Percentiles rank a stretch among this genome's conserved stretches.
These are phyloP conservation scores for Agriopis marginaria DNA, from an alignment of 2,888 invertebrate species.

Conservation along the genomic window DNA sequence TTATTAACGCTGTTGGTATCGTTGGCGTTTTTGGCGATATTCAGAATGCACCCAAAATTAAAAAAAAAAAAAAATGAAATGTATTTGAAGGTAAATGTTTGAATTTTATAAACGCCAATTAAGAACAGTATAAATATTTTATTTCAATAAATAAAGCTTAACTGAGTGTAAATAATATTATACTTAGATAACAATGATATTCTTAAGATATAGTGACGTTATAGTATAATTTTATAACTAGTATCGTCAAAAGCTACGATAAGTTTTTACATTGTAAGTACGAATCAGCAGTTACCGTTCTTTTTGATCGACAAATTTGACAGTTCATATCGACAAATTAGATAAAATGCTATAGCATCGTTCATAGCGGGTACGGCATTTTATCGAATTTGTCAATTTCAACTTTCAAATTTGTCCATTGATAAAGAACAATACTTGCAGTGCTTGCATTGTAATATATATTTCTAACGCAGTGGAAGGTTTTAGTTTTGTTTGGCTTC, in stretches of 20 bases:
- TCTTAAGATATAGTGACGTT: not conserved
- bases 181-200: not conserved
- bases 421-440: no score
- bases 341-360: no score
- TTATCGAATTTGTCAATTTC: no score
- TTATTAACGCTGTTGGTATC: no score
- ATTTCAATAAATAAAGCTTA: constrained; percentile 22
- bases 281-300: not conserved
- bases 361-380: no score
- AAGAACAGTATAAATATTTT: constrained; percentile 32
- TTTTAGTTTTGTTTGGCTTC: not conserved
- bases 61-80: no score
- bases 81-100: not conserved
- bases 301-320: no score
- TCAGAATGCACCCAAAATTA: no score
- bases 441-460: not conserved
- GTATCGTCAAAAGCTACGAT: not conserved
- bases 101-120: not conserved
- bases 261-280: not conserved
- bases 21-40: no score
- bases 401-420: no score
- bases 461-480: not conserved
- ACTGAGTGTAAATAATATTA: not conserved
- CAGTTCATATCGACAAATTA: no score
- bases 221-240: not conserved